Conservation (phyloP, 2,888 invertebrate species). For the Pollenia labialis region DNA sequence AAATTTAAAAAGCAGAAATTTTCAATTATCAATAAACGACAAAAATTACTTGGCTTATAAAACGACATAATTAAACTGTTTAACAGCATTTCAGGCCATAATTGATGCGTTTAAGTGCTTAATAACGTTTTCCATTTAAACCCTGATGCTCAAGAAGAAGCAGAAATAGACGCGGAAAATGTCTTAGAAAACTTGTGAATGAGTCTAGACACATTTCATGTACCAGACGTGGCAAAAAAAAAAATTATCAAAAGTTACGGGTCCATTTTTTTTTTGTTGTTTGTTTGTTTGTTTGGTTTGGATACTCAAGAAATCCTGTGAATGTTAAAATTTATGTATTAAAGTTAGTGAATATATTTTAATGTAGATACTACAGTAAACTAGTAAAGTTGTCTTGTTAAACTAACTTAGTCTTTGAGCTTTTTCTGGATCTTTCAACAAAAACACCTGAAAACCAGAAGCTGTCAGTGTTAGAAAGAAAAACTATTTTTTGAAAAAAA, state of each 20-base stretch:
- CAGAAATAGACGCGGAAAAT: constrained; percentile 31
- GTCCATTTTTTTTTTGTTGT: constrained; percentile 6
- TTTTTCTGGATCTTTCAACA: neutral
- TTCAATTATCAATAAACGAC: constrained; percentile 10
- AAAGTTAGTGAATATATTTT: neutral
- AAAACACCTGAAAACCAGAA: constrained; percentile 52
- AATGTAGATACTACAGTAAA: constrained; percentile 13
- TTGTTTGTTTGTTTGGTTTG: neutral
- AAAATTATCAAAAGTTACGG: constrained; percentile 39
- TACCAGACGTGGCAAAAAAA: constrained; percentile 9
- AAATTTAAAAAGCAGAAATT: neutral
- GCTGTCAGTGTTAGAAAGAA: constrained; percentile 38
- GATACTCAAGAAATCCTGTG: neutral
- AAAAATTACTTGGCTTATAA: constrained; percentile 34
- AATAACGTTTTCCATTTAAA: constrained; percentile 20
- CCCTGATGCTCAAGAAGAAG: neutral
- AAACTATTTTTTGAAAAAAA: constrained; percentile 2
- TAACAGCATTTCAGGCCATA: constrained; percentile 57
- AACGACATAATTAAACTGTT: constrained; percentile 60
- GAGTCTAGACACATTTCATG: constrained; percentile 49
- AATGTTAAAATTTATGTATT: constrained; percentile 6
- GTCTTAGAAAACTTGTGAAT: constrained; percentile 31
- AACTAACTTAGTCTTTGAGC: neutral
- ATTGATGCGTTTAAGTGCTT: constrained; percentile 63
- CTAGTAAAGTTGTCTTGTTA: constrained; percentile 22